phyloP scores from a whole-genome alignment of 2,113 vertebrate species.

The Elgaria multicarinata region DNA sequence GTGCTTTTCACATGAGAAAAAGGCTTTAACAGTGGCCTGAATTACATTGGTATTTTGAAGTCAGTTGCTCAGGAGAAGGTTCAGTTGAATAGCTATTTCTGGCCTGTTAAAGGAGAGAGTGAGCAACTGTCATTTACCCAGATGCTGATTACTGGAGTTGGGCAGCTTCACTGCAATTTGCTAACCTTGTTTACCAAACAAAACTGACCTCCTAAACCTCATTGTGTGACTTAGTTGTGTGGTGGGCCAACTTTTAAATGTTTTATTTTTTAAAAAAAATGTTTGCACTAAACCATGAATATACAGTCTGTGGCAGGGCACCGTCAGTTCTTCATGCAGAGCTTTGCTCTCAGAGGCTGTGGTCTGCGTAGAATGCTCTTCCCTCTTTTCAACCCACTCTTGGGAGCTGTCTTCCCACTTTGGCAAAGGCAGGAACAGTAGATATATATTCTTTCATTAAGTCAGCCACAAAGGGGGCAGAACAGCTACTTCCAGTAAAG shows the following conservation, averaged over 20 bases:
- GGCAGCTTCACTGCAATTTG: constrained; percentile 56
- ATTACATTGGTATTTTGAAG: constrained; percentile 3
- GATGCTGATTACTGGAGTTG: constrained; percentile 56
- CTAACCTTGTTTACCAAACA: constrained; percentile 63
- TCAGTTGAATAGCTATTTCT: constrained; percentile 61
- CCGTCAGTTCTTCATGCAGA: neutral
- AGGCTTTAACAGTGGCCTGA: neutral
- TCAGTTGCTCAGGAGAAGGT: constrained; percentile 53
- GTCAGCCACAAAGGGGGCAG: neutral
- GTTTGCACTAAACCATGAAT: neutral
- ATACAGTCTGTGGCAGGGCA: neutral
- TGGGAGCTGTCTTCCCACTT: neutral
- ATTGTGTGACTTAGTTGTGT: constrained; percentile 50
- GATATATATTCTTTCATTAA: neutral
- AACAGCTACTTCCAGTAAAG: neutral
- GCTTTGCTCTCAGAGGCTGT: neutral
- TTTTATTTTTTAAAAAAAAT: neutral
- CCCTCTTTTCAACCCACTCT: neutral
- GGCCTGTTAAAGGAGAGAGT: constrained; percentile 48
- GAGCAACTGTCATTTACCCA: constrained; percentile 60
- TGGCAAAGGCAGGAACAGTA: neutral
- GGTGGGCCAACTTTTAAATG: constrained; percentile 7
- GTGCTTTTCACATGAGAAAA: neutral
- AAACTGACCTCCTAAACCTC: constrained; percentile 38
- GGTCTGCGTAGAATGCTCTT: neutral